Conservation (phyloP, 2,113 vertebrate species). For the Sialia sialis region DNA sequence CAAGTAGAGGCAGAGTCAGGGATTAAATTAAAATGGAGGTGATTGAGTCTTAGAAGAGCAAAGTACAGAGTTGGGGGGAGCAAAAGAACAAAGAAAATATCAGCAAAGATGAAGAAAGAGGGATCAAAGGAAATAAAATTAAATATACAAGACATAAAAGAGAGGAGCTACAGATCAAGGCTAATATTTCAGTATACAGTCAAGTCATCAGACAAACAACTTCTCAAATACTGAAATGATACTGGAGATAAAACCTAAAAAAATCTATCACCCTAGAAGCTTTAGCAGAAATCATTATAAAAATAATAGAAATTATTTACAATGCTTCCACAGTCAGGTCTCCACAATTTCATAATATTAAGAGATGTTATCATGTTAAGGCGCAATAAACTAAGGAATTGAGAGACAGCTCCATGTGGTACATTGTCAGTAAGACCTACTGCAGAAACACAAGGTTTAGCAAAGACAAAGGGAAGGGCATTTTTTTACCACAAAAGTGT, state of each 20-base stretch:
- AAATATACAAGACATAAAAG: slow-evolving; percentile 24
- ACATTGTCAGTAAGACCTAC: neutral
- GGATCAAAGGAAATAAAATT: slow-evolving; percentile 53
- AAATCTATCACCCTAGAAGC: neutral
- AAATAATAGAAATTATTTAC: neutral
- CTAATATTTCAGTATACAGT: neutral
- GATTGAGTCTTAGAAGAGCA: neutral
- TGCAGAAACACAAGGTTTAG: neutral
- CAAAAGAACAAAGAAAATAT: slow-evolving; percentile 29
- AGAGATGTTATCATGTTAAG: neutral
- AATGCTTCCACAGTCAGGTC: neutral
- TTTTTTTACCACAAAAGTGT: neutral
- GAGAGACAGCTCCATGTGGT: fast-evolving
- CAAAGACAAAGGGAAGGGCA: neutral
- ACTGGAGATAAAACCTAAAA: neutral
- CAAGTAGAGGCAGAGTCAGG: neutral
- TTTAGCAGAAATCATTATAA: neutral
- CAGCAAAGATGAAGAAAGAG: neutral
- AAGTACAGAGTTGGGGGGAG: neutral
- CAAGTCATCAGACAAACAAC: neutral
- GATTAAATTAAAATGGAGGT: slow-evolving; percentile 29
- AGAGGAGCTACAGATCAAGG: neutral
- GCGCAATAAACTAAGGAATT: neutral
- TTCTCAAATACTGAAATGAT: neutral
- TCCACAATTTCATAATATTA: neutral